phyloP scores from a whole-genome alignment of 92 coral and sea anemone genomes.

The Porites lobata region DNA sequence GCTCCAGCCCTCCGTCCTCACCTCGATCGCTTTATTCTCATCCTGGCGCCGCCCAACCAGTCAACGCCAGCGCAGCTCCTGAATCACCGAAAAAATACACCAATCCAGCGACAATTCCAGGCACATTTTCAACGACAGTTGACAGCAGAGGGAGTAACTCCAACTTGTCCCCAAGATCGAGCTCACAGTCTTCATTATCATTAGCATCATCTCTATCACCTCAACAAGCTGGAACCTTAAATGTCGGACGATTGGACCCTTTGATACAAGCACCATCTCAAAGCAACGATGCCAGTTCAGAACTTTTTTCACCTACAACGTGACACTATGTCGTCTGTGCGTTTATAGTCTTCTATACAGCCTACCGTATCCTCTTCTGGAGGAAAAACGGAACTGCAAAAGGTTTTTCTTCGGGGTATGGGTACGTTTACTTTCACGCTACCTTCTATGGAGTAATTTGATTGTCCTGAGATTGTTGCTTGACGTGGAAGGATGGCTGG shows the following conservation, averaged over 20 bases:
- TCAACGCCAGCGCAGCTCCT: conserved; percentile 34
- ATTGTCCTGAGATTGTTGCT: too few relatives aligned
- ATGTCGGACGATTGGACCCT: conserved; percentile 70
- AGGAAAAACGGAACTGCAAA: too few relatives aligned
- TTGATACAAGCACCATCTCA: conserved; percentile 52
- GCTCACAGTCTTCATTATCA: conserved; percentile 76
- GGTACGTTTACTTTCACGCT: too few relatives aligned
- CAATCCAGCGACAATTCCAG: conserved; percentile 48
- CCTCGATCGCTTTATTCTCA: conserved; percentile 66
- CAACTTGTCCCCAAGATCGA: conserved; percentile 50
- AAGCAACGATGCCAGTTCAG: conserved; percentile 46
- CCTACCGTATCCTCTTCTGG: not conserved
- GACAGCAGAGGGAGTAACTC: conserved; percentile 47
- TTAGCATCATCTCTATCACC: conserved; percentile 52
- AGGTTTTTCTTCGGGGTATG: too few relatives aligned
- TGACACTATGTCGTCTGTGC: not conserved
- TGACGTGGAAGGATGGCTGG: too few relatives aligned
- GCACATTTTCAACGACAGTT: conserved; percentile 46
- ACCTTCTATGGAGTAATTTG: too few relatives aligned
- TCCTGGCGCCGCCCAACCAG: conserved; percentile 75
- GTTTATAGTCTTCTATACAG: not conserved
- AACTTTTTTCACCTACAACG: conserved; percentile 73
- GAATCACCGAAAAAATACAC: conserved; percentile 44
- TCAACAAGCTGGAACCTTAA: conserved; percentile 38
- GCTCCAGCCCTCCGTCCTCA: conserved; percentile 41